These are phyloP conservation scores for Rhyacophila evoluta DNA, from an alignment of 2,888 invertebrate species.

Conservation along the genomic window DNA sequence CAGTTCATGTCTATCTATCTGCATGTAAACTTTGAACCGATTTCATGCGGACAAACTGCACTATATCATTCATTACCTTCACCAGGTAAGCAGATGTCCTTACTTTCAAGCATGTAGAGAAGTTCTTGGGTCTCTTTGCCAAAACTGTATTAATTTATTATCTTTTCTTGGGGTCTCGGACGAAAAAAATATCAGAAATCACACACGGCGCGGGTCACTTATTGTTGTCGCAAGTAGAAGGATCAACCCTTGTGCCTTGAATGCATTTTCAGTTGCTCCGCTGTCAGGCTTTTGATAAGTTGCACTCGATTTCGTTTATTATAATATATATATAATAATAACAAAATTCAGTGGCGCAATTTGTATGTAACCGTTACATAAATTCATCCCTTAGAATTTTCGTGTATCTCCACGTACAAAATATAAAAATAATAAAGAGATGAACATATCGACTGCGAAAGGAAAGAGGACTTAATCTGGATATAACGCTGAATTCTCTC, in stretches of 20 bases:
- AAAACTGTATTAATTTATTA: slow-evolving; percentile 21
- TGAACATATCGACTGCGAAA: too few species aligned
- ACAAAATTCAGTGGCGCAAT: too few species aligned
- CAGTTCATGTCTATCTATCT: not conserved
- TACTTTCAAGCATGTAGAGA: not conserved
- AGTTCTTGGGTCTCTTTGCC: slow-evolving; percentile 2
- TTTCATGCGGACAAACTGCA: not conserved
- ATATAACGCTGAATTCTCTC: too few species aligned
- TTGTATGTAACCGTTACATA: too few species aligned
- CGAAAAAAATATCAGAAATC: slow-evolving; percentile 22
- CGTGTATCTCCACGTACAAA: too few species aligned
- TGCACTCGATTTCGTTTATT: slow-evolving; percentile 1
- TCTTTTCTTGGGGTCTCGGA: slow-evolving; percentile 3
- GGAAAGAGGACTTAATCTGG: too few species aligned
- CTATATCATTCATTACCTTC: not conserved
- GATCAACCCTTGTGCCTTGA: not conserved
- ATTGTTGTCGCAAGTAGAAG: not conserved
- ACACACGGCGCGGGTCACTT: slow-evolving; percentile 1
- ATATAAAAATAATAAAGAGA: too few species aligned
- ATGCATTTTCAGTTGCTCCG: not conserved
- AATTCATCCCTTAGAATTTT: too few species aligned
- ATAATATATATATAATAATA: too few species aligned
- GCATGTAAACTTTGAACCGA: not conserved
- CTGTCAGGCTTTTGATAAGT: slow-evolving; percentile 6
- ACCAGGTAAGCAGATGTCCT: slow-evolving; percentile 31